Base-by-base conservation (phyloP, 2,113 vertebrate genomes). In the Malurus cyaneus region DNA sequence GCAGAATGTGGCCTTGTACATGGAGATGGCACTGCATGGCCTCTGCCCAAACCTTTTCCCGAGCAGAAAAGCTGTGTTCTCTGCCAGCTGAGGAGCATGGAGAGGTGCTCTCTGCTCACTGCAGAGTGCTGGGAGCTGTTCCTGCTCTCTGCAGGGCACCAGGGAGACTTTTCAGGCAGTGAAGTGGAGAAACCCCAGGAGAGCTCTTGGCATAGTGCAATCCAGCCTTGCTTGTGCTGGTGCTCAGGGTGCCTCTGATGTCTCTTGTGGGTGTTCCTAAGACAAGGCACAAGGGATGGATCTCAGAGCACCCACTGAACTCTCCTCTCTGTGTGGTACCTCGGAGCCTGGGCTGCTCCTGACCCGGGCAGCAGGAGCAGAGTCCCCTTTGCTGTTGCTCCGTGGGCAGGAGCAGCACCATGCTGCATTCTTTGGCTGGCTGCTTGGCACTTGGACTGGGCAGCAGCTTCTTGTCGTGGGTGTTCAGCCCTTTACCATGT, bases 121-220 rank as follows among this genome's bases (percentile, higher is more conserved):
- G 53, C 52, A 32, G 70, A 79, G 71, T 20, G 1, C 34, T 21
- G 44, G 57, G 62, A 79, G 50, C 36, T 46, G 32, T 26, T 53
- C 47, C 28, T 70, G 54, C 47, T 53, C 64, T 6, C 56, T 61
- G 73, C 46, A 78, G 39, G 53, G 47, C 28, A 16, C 29, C 2
- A 8, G 8, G 56, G 64, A 61, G 15, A 19, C 39, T 2, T 72
- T 53, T 72, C 50, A 59, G 71, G 46, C 0, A 1, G 41, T 44
- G 62, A n/a, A 66, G 52, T 4, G 34, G 71, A 60, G 57, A 41
- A 70, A 26, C 18, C 46, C 26, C 5, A 4, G 5, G 53, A 56
- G 18, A n/a, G 39, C 41, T 59, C 16, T 18, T 28, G 29, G 2
- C 6, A 3, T 0, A 0, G 8, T 49, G 61, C 2, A 5, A 41